Percentiles rank a stretch among this genome's conserved stretches.
phyloP scores from a whole-genome alignment of 2,888 invertebrate species.

The Chironomus tentans region DNA sequence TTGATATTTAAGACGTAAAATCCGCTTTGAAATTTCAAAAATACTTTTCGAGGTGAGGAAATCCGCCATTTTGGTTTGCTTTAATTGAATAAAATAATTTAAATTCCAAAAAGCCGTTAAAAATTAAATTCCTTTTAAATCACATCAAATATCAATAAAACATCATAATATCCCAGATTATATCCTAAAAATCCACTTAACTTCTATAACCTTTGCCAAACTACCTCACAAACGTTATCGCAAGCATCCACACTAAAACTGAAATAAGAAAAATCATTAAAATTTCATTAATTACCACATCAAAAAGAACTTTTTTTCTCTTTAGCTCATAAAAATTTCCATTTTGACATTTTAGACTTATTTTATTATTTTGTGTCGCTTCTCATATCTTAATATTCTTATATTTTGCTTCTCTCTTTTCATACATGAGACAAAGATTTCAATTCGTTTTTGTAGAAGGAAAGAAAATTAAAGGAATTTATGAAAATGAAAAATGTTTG shows the following conservation, averaged over 20 bases:
- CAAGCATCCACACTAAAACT: neutral
- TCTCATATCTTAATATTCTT: neutral
- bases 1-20: too few species aligned
- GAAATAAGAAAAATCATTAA: neutral
- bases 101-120: too few species aligned
- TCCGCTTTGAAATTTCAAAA: too few species aligned
- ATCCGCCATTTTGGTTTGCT: too few species aligned
- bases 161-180: too few species aligned
- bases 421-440: neutral
- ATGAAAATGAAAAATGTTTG: slow-evolving; percentile 9
- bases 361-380: neutral
- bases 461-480: neutral
- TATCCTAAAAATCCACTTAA: too few species aligned
- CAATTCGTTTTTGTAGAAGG: neutral
- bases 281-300: neutral
- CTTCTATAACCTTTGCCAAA: neutral
- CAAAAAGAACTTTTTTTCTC: neutral
- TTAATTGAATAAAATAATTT: too few species aligned
- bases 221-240: too few species aligned
- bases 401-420: neutral
- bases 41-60: too few species aligned
- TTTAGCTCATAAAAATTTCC: neutral
- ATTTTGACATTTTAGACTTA: neutral
- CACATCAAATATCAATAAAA: too few species aligned
- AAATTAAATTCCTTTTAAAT: too few species aligned